Base-by-base conservation (phyloP, 1,140 invertebrate genomes). In the Littorina saxatilis region DNA sequence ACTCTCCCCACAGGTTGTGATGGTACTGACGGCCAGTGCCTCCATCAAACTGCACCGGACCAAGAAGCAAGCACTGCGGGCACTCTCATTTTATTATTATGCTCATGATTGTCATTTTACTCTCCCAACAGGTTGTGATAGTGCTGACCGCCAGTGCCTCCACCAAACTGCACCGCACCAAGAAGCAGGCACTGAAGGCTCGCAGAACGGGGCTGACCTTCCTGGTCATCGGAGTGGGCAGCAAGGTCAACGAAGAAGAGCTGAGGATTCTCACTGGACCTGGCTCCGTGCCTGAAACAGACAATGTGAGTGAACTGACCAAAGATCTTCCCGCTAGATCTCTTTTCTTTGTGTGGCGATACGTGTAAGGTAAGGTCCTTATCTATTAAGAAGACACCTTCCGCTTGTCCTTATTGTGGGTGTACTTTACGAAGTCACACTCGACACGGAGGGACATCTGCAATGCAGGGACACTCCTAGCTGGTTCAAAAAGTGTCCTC, bases 201-300 rank as follows among this genome's bases (percentile, higher is more conserved):
- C 77, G 32, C 80, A 37, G n/a, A 29, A 43, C 74, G 4, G 74
- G 74, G 27, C 84, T 88, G 20, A 80, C 77, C 17, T 55, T 89
- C 9, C 79, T 87, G 61, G 80, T 80, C 17, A 82, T 87, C 15
- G 87, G 84, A 4, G 85, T 83, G 13, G 85, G 79, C 72, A 23
- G 66, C n/a, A 75, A 82, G 2, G 66, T 87, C 11, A 78, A 74
- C 15, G n/a, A 66, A 5, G 82, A 83, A 1, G 83, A 87, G n/a
- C 80, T 88, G 2, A 40, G 81, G 17, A 75, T 77, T 43, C 47
- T 50, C 40, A 29, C 47, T 29, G 72, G 72, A 11, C 23, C 40
- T 7, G 58, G 58, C 23, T 7, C 58, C 5, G 58, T 63, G 29
- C 23, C 29, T 7, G 23, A 32, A 27, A 63, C 29, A 23, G 23